Conservation (phyloP, 2,113 vertebrate species). For the Cervus canadensis region DNA sequence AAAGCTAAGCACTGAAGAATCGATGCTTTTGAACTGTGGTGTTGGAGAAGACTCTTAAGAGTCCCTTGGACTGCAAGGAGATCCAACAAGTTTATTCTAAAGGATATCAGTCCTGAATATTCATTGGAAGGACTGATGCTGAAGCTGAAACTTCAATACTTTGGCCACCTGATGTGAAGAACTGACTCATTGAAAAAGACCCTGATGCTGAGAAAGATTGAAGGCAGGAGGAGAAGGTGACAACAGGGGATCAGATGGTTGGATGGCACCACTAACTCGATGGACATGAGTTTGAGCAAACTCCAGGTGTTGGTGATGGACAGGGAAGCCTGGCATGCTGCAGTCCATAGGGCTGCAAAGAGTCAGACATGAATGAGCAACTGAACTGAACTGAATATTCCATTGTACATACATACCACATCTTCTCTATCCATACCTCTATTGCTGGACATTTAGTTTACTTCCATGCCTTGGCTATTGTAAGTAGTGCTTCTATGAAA, state of each 20-base stretch:
- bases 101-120: not conserved
- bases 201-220: not conserved
- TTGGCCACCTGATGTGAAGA: not conserved
- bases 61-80: not conserved
- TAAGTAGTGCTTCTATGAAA: not conserved
- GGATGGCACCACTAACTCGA: not conserved
- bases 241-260: not conserved
- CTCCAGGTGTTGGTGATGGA: not conserved
- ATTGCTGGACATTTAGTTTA: not conserved
- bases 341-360: not conserved
- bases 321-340: not conserved
- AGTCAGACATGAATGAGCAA: rapidly evolving
- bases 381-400: not conserved
- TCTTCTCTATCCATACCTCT: not conserved
- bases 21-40: not conserved
- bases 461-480: not conserved
- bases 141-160: not conserved
- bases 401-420: not conserved
- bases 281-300: not conserved
- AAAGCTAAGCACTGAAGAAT: not conserved
- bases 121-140: not conserved
- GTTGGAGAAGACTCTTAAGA: not conserved
- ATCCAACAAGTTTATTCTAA: not conserved
- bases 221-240: not conserved
- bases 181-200: not conserved